Base-by-base conservation (phyloP, 2,797 vertebrate species). In the Acestrorhynchus altus region DNA sequence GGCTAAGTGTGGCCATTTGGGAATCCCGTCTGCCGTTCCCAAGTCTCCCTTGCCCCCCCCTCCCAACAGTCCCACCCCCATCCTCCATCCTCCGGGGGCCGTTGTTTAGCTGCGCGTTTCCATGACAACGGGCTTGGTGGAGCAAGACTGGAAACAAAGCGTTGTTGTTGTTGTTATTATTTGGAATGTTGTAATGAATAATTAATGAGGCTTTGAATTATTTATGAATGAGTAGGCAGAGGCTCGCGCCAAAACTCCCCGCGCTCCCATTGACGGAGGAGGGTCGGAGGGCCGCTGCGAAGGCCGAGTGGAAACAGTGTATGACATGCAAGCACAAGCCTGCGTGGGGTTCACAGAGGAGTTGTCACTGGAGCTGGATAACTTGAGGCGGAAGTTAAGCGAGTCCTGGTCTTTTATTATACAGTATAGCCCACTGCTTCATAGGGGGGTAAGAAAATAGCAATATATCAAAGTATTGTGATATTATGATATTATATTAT, bases 111-210 rank as follows among this genome's bases (percentile, higher is more conserved):
- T 86, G 89, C 85, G 31, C 63, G 90, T 90, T 90, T 89, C 91
- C 90, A 92, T 89, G 90, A 91, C 90, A 90, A 93, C 91, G 26
- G 52, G 51, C 54, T 71, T 85, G 83, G 87, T 89, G 39, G 89
- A 82, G 87, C 90, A 90, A 87, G 83, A 85, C 88, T 88, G 88
- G 89, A 72, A 83, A 92, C 92, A 92, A 92, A 91, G 92, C 91
- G 88, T 88, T 90, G 90, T 91, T 92, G 90, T 92, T 92, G 90
- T 92, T 66, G 77, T 73, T 93, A 90, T 92, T 92, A 90, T 92
- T 91, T 89, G 90, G 91, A 93, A 92, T 92, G 91, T 92, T 79
- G 77, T 73, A 60, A 79, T 79, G 77, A 79, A 79, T 79, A 67
- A 79, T 79, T 74, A 79, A 79, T 73, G 64, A 61, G 54, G 8